Percentiles rank a stretch among this genome's conserved stretches.
These are phyloP conservation scores for Meghimatium bilineatum DNA, from an alignment of 2,888 invertebrate species.

Conservation along the genomic window DNA sequence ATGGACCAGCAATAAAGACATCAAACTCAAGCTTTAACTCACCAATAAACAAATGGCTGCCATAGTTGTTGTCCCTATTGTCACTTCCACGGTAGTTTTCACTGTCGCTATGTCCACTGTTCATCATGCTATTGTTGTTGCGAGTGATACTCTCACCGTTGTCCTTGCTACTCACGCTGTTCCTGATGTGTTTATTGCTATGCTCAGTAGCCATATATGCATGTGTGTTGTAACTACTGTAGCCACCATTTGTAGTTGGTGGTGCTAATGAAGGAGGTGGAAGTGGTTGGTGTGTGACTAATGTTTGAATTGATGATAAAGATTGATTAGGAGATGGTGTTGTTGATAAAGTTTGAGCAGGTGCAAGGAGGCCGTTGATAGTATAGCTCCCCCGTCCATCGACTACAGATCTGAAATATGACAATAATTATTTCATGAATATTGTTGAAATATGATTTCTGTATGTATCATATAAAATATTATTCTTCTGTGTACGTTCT, in stretches of 20 bases:
- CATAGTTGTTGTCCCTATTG: slow-evolving; percentile 1
- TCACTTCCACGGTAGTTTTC: slow-evolving; percentile 12
- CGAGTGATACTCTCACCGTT: slow-evolving; percentile 13
- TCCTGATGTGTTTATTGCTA: slow-evolving; percentile 1
- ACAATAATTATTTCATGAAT: too few relatives aligned
- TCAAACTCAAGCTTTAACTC: not conserved
- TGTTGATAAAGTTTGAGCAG: slow-evolving; percentile 10
- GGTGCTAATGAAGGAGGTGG: not conserved
- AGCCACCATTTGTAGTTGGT: not conserved
- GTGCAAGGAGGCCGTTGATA: slow-evolving; percentile 30
- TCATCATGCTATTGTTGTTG: not conserved
- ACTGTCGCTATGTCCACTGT: not conserved
- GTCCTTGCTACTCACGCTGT: slow-evolving; percentile 1
- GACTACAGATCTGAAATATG: not conserved
- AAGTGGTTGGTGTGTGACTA: not conserved
- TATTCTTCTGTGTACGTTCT: too few relatives aligned
- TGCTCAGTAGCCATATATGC: slow-evolving; percentile 10
- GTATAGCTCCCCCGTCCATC: slow-evolving; percentile 40
- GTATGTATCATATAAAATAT: too few relatives aligned
- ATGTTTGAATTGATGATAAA: not conserved
- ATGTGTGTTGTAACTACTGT: not conserved
- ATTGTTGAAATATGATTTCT: too few relatives aligned
- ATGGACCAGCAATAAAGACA: not conserved
- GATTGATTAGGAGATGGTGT: slow-evolving; percentile 28
- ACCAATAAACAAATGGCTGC: slow-evolving; percentile 35